Base-by-base conservation (phyloP, 2,797 vertebrate genomes). In the Acridotheres tristis region DNA sequence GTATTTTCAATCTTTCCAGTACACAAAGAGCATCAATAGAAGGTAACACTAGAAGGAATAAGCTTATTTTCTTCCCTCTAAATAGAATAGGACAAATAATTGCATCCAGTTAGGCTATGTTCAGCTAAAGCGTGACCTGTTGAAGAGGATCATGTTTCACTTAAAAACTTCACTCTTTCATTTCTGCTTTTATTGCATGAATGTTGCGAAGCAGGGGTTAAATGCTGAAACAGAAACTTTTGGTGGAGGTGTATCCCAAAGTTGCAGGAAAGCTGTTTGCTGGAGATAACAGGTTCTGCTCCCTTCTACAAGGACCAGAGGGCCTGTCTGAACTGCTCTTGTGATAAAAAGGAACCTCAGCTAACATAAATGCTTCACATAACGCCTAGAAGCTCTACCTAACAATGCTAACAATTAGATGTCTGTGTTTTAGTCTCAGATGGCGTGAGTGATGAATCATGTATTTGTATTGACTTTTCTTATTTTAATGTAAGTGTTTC, bases 251-350 rank as follows among this genome's bases (percentile, higher is more conserved):
- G 21, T 74, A 69, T 47, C 47, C 51, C n/a, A 23, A 34, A 74
- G 25, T 4, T 19, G 5, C 21, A 10, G n/a, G 27, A 95, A 91
- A 93, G 94, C 94, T 97, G 97, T 50, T 84, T 72, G 17, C 34
- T 61, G 65, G 62, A 97, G 97, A 97, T 98, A 97, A 97, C 11
- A 1, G 8, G 22, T 16, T 67, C 3, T 58, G 63, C 43, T 79
- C 47, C 20, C 18, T 68, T 54, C 42, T 11, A 7, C 5, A 50
- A 57, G 30, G 23, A 21, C 26, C 11, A 36, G 26, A 29, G 34
- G 21, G 34, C 9, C 22, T 54, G 32, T 43, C 36, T 76, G 51
- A 47, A 11, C 27, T 25, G 20, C 20, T 69, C n/a, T 38, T 57
- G 16, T 90, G 73, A 72, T 75, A 67, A 77, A 78, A 61, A 57